Percentiles rank a stretch among this genome's conserved stretches.
Evolutionary conservation across 2,888 invertebrate genomes (phyloP).

Genomic region (Drosophila seclusa): DNA sequence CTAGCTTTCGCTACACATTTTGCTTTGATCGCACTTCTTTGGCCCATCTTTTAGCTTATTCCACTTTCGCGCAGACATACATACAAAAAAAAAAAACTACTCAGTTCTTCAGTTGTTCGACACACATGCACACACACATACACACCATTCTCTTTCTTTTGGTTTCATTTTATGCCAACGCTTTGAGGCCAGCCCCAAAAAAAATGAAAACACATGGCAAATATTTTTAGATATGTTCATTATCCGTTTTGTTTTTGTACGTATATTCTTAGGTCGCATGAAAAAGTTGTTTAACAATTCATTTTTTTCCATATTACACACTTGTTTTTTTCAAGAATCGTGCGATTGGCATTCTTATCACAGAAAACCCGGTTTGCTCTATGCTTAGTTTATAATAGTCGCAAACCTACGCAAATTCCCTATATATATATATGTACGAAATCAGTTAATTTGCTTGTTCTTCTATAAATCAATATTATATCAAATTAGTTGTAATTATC

Average conservation of each 20-base stretch:
- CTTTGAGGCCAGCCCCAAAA: slow-evolving; percentile 8
- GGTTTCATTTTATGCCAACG: slow-evolving; percentile 9
- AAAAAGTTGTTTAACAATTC: slow-evolving; percentile 5
- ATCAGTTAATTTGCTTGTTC: not conserved
- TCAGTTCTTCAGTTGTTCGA: slow-evolving; percentile 38
- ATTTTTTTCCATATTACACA: slow-evolving; percentile 13
- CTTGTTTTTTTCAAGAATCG: slow-evolving; percentile 2
- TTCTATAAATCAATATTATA: not conserved
- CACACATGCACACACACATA: slow-evolving; percentile 28
- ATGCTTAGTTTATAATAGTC: slow-evolving; percentile 17
- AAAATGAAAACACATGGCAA: slow-evolving; percentile 30
- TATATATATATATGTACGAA: not conserved
- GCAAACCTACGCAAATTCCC: slow-evolving; percentile 24
- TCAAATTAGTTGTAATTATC: not conserved
- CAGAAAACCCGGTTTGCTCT: slow-evolving; percentile 44
- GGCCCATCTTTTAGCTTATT: slow-evolving; percentile 22
- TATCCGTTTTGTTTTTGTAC: slow-evolving; percentile 77
- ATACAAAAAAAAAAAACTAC: not conserved
- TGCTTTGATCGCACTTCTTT: slow-evolving; percentile 52
- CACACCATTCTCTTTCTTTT: slow-evolving; percentile 33
- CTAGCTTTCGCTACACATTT: slow-evolving; percentile 38
- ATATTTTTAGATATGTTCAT: slow-evolving; percentile 72
- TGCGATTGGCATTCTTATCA: slow-evolving; percentile 39
- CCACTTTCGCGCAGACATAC: slow-evolving; percentile 43
- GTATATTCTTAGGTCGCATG: slow-evolving; percentile 51